These are phyloP conservation scores for Allacma fusca DNA, from an alignment of 2,888 invertebrate genomes.

Conservation along the genomic window DNA sequence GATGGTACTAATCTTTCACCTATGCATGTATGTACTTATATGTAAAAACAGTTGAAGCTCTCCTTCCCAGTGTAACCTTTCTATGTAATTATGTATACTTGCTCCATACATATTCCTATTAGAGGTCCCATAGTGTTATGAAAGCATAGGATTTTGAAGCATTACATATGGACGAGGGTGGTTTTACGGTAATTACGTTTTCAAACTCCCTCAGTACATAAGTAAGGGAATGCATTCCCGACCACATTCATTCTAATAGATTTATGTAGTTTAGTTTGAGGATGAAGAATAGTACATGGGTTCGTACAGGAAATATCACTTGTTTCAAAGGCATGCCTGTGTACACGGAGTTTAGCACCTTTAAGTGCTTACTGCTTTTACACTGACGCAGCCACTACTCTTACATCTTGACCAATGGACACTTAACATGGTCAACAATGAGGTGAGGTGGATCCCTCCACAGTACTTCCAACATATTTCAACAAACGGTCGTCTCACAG, in stretches of 20 bases:
- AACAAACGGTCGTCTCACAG: conserved; percentile 20
- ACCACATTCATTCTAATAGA: conserved; percentile 1
- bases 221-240: background rate
- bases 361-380: conserved; percentile 43
- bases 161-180: background rate
- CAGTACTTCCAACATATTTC: conserved; percentile 25
- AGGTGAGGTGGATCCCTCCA: conserved; percentile 1
- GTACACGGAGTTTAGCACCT: conserved; percentile 47
- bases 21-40: too few species aligned
- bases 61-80: too few species aligned
- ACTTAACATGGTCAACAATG: conserved; percentile 34
- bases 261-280: conserved; percentile 13
- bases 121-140: too few species aligned
- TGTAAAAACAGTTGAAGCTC: too few species aligned
- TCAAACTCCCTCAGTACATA: background rate
- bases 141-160: too few species aligned
- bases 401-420: conserved; percentile 19
- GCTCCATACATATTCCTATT: too few species aligned
- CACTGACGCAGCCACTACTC: conserved; percentile 6
- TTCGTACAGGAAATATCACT: conserved; percentile 20
- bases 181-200: conserved; percentile 1
- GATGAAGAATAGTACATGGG: background rate
- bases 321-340: conserved; percentile 40
- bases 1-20: background rate
- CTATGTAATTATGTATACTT: too few species aligned